Base-by-base conservation (phyloP, 2,888 invertebrate species). In the Conistra vaccinii region DNA sequence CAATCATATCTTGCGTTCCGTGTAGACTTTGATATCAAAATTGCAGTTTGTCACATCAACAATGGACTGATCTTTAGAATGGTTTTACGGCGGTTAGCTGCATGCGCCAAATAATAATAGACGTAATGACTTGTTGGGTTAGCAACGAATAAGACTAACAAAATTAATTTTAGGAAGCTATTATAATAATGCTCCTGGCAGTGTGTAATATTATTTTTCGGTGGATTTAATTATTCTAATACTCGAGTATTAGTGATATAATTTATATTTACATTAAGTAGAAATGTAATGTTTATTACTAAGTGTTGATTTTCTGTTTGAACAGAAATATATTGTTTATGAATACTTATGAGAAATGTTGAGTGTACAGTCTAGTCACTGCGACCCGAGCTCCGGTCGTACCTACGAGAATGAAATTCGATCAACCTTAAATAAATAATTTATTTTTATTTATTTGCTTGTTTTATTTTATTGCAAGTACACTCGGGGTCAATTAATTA, bases 281-380 rank as follows among this genome's bases (percentile, higher is more conserved):
- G 96, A 89, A 91, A 93, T 92, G 92, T 96, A 95, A 95, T 94
- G 86, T 89, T 93, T 94, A 94, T 93, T 93, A 93, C 92, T 96
- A 96, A 96, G 95, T 96, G 96, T 96, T 95, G 93, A 94, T 93
- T 93, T 93, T 96, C 95, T 95, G 95, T 95, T 95, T 94, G 91
- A 92, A 94, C 96, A 95, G 95, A 94, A 94, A 94, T 92, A 89
- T 93, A 93, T 93, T 94, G 92, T 94, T 94, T 95, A 95, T 94
- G 92, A 94, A 94, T 94, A 93, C 92, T 83, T 92, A 92, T 94
- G 92, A 93, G 93, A 94, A 93, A 93, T 93, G 94, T 95, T 95
- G 96, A 96, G 96, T 96, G 96, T 96, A 95, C 94, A 92, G 93
- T 96, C 96, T 96, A 96, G 96, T 96, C 96, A 96, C 91, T 87